Percentiles rank a stretch among this genome's conserved stretches.
Conservation (phyloP, 2,888 invertebrate species). For the Archaeoteleia sp. region DNA sequence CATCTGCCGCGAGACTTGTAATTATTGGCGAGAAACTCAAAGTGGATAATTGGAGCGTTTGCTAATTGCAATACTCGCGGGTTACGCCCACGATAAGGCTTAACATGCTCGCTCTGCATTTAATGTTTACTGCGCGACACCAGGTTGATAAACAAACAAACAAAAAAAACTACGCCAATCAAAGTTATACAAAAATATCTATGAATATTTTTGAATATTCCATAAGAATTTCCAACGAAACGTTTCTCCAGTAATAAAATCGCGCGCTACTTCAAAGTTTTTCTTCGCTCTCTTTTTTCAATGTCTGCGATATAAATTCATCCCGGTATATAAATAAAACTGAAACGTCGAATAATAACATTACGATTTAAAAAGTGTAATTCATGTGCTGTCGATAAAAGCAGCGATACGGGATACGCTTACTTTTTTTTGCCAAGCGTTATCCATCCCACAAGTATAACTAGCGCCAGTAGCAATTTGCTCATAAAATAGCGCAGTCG, state of each 20-base stretch:
- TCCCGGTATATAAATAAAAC: too few relatives aligned
- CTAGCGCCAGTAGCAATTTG: constrained; percentile 23
- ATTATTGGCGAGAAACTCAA: constrained; percentile 66
- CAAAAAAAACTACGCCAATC: too few relatives aligned
- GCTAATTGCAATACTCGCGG: constrained; percentile 65
- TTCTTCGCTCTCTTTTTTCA: too few relatives aligned
- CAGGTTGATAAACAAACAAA: too few relatives aligned
- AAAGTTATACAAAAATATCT: too few relatives aligned
- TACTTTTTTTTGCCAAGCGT: constrained; percentile 27
- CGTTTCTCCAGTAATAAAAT: too few relatives aligned
- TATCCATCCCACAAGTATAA: constrained; percentile 13
- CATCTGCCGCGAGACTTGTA: constrained; percentile 57
- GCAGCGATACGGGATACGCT: background rate
- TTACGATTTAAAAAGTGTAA: background rate
- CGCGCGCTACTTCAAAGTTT: too few relatives aligned
- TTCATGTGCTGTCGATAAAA: constrained; percentile 3
- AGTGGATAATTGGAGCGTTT: constrained; percentile 68
- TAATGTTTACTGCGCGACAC: constrained; percentile 2
- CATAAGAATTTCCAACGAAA: too few relatives aligned
- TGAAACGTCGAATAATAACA: too few relatives aligned
- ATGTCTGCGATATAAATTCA: too few relatives aligned
- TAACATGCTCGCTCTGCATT: constrained; percentile 16
- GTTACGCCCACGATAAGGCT: constrained; percentile 40
- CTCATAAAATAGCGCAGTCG: constrained; percentile 28
- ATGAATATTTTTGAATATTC: too few relatives aligned